Conservation (phyloP, 1,140 invertebrate genomes). For the Eufriesea mexicana region DNA sequence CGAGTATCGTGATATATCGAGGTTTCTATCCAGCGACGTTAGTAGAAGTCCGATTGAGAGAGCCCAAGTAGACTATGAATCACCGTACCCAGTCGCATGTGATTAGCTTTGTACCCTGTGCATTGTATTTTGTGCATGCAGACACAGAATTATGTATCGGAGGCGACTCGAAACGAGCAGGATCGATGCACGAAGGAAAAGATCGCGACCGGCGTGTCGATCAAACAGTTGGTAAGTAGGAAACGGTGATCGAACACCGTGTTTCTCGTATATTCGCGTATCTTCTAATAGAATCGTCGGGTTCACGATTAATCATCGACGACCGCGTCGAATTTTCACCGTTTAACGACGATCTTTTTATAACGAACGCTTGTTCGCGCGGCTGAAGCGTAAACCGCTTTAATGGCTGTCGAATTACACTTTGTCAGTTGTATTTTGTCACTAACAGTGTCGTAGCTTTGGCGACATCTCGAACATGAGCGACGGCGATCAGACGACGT, state of each 20-base stretch:
- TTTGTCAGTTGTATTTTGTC: conserved; percentile 72
- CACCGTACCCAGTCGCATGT: conserved; percentile 38
- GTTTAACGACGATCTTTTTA: not conserved
- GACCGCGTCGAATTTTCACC: not conserved
- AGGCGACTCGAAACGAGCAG: conserved; percentile 77
- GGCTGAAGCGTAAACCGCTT: conserved; percentile 38
- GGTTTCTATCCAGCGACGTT: not conserved
- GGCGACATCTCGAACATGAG: conserved; percentile 84
- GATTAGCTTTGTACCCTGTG: conserved; percentile 52
- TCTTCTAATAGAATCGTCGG: not conserved
- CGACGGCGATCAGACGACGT: conserved; percentile 76
- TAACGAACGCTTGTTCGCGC: conserved; percentile 2
- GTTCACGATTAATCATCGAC: too few relatives aligned
- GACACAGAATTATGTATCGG: conserved; percentile 82
- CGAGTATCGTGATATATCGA: conserved; percentile 9
- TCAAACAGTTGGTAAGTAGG: conserved; percentile 82
- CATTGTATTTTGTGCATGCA: conserved; percentile 78
- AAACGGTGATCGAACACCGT: not conserved
- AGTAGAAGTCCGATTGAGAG: conserved; percentile 2
- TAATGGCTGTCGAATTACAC: conserved; percentile 50
- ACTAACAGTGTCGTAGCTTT: conserved; percentile 85
- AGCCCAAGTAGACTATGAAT: conserved; percentile 21
- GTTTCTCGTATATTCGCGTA: not conserved
- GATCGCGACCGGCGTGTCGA: conserved; percentile 81
- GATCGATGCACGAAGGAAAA: conserved; percentile 80